Evolutionary conservation across 2,113 vertebrate genomes (phyloP), one percentile per base, ranked within the genome.

Genomic region (Tiliqua scincoides): DNA sequence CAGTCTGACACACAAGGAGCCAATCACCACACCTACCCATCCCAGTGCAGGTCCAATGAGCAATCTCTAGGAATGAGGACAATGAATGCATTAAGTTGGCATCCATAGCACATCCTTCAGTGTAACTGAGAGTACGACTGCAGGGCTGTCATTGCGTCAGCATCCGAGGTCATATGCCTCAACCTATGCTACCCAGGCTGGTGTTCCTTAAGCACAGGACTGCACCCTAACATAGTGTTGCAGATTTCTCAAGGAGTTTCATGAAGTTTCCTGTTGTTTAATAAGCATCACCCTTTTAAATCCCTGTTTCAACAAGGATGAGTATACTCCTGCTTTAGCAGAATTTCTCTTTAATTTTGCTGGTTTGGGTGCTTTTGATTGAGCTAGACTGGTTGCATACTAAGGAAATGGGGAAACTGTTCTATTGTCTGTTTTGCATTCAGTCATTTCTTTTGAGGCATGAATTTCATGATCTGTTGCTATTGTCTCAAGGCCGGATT

Each of bases 321-420:
- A 0, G 48, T 71, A 5, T 21, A 65, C 73, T 85, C 20, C 21
- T 85, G 10, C 71, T 59, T 74, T 75, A 48, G 0, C 23, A 40
- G 43, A 1, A 10, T 37, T 68, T 48, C 85, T 89, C 73, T 6
- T 35, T 84, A 27, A 25, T 4, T 52, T 76, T 85, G 8, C 18
- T 88, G 14, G 82, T 90, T 91, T 90, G 90, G 65, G n/a, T 82
- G 0, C 67, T 79, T 3, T 87, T 82, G n/a, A 73, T 85, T 14
- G 72, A 82, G 71, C 20, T 68, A 71, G 84, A 27, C 9, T 84
- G 89, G 82, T 59, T 37, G 37, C 15, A 32, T 37, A 78, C 11
- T 77, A 67, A 90, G 87, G 11, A 85, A 88, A 82, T 90, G 35
- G 52, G 65, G 3, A 72, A 74, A 76, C 72, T 61, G 59, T 15